Evolutionary conservation across 2,888 invertebrate species (phyloP), one percentile per base, ranked within the genome.

Genomic region (Drosophila siamana): DNA sequence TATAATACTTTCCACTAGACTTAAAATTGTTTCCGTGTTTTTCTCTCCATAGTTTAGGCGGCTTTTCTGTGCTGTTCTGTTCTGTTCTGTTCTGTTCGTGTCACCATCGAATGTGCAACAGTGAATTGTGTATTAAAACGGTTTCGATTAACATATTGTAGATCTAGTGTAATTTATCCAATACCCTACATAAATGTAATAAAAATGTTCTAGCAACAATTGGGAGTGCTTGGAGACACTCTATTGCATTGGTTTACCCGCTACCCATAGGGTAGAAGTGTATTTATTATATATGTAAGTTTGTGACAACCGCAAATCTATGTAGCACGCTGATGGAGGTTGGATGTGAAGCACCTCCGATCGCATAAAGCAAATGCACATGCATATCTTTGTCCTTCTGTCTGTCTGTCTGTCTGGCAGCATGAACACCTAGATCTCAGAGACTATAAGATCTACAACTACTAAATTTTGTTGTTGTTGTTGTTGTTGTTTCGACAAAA

Each of bases 41-140:
- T 71, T 70, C 64, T 38, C 24, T 8, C 15, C 22, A 24, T 24
- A 51, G 51, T 51, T 38, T 51, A 36, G 13, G 36, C 19, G n/a
- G 15, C 13, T 36, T 51, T 9, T 51, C 11, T 30, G 13, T 4
- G 30, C 16, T 16, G n/a, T n/a, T n/a, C n/a, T n/a, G n/a, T n/a
- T n/a, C n/a, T n/a, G n/a, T n/a, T n/a, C n/a, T n/a, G n/a, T n/a
- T n/a, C n/a, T n/a, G n/a, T n/a, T n/a, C n/a, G n/a, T n/a, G n/a
- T 33, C 33, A 33, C 33, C 33, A 33, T 33, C 33, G 33, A 33
- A 33, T 33, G 33, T 33, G 33, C 33, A 33, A 33, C 33, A 33
- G 33, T 33, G 33, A 33, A 33, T 33, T 1, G 33, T 33, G 33
- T 33, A 33, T 33, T 33, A 33, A 33, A 33, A 33, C 33, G 11